A percentile compares a stretch with the other conserved stretches of the same genome.
Evolutionary conservation across 2,797 vertebrate species (phyloP).

Genomic region (Esox lucius): DNA sequence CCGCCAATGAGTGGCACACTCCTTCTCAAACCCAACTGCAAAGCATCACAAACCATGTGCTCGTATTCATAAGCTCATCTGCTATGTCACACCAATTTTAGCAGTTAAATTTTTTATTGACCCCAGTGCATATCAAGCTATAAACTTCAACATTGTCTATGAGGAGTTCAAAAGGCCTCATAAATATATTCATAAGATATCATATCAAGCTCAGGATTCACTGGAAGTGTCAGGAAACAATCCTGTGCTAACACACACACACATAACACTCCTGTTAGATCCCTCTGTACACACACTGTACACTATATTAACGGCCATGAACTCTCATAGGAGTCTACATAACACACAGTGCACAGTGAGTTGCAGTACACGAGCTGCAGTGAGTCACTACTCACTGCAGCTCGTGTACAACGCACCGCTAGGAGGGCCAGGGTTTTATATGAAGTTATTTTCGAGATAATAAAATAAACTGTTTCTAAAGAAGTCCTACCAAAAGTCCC

Average conservation of each 20-base stretch:
- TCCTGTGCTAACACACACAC: slow-evolving; percentile 10
- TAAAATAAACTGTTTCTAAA: background rate
- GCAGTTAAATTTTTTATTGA: slow-evolving; percentile 32
- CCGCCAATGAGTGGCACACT: background rate
- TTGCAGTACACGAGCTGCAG: too few species aligned
- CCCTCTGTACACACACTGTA: background rate
- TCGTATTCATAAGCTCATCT: background rate
- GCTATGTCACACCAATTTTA: slow-evolving; percentile 30
- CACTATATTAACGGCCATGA: background rate
- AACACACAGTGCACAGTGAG: background rate
- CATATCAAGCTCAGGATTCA: slow-evolving; percentile 34
- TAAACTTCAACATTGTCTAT: slow-evolving; percentile 24
- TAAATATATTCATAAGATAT: slow-evolving; percentile 37
- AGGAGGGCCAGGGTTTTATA: background rate
- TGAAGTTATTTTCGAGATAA: background rate
- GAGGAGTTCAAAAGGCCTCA: slow-evolving; percentile 23
- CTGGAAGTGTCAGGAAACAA: slow-evolving; percentile 20
- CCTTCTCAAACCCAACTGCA: slow-evolving; percentile 2
- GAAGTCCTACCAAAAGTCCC: too few species aligned
- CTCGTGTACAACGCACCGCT: background rate
- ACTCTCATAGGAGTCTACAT: background rate
- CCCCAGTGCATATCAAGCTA: background rate
- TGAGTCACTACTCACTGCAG: background rate
- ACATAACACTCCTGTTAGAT: background rate
- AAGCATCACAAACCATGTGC: background rate